Percentiles rank a stretch among this genome's conserved stretches.
Evolutionary conservation across 2,113 vertebrate genomes (phyloP).

Genomic region (Carollia perspicillata): DNA sequence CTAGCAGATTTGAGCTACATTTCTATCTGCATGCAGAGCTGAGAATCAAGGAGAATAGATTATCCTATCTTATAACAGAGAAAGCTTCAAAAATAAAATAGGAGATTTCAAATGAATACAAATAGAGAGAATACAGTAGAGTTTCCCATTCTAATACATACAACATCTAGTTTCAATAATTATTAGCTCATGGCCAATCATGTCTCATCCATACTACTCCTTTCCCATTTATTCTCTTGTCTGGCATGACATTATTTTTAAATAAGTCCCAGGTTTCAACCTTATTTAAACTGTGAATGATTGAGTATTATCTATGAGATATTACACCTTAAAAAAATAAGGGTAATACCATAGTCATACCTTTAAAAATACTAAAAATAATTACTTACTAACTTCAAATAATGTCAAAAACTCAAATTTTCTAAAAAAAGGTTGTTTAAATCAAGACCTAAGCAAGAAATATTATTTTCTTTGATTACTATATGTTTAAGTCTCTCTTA

Average conservation of each 20-base stretch:
- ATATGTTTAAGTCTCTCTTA: too few species aligned
- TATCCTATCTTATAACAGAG: neutral
- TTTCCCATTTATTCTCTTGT: neutral
- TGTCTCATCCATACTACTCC: neutral
- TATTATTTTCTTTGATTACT: too few species aligned
- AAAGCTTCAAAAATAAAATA: neutral
- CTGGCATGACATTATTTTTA: neutral
- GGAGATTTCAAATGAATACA: neutral
- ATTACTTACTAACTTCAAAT: too few species aligned
- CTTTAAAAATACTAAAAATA: too few species aligned
- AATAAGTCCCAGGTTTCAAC: neutral
- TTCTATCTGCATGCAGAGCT: too few species aligned
- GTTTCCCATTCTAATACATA: too few species aligned
- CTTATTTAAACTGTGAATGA: neutral
- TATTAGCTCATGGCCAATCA: neutral
- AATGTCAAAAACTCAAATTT: too few species aligned
- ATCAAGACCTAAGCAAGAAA: too few species aligned
- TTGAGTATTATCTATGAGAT: neutral
- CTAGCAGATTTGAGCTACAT: neutral
- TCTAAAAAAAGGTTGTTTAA: too few species aligned
- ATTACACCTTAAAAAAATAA: neutral
- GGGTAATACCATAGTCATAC: too few species aligned
- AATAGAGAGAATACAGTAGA: neutral
- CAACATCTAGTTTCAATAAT: neutral
- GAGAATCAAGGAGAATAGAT: neutral